These are phyloP conservation scores for Phytoseiulus persimilis DNA, from an alignment of 2,888 invertebrate genomes.

Conservation along the genomic window DNA sequence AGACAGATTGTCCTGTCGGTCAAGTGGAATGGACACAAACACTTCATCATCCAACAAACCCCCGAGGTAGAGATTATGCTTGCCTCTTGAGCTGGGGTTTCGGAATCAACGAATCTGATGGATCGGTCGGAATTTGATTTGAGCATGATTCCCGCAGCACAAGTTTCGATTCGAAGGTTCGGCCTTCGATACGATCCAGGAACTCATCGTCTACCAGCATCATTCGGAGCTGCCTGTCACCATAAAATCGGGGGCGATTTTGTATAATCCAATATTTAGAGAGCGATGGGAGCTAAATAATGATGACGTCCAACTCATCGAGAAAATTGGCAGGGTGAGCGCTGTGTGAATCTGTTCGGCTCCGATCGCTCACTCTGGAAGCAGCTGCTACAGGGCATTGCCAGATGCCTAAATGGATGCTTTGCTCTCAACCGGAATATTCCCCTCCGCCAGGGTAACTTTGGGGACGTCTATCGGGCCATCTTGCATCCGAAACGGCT, in stretches of 20 bases:
- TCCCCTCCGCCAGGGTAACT: constrained; percentile 67
- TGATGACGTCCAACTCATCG: constrained; percentile 78
- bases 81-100: background rate
- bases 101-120: background rate
- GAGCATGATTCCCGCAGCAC: constrained; percentile 57
- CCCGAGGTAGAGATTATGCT: constrained; percentile 61
- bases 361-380: background rate
- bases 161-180: constrained; percentile 89
- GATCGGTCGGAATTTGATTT: background rate
- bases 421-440: too few relatives aligned
- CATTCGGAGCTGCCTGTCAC: constrained; percentile 79
- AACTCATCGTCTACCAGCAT: constrained; percentile 79
- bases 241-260: constrained; percentile 78
- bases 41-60: constrained; percentile 92
- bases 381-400: too few relatives aligned
- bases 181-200: constrained; percentile 81
- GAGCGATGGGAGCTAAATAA: constrained; percentile 94
- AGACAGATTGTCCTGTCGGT: constrained; percentile 87
- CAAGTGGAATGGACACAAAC: constrained; percentile 90
- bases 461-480: constrained; percentile 92
- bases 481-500: constrained; percentile 69
- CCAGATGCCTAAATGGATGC: too few relatives aligned
- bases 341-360: background rate
- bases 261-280: constrained; percentile 72
- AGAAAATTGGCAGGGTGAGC: constrained; percentile 85